phyloP scores from a whole-genome alignment of 2,797 vertebrate genomes.

The Rhinatrema bivittatum region DNA sequence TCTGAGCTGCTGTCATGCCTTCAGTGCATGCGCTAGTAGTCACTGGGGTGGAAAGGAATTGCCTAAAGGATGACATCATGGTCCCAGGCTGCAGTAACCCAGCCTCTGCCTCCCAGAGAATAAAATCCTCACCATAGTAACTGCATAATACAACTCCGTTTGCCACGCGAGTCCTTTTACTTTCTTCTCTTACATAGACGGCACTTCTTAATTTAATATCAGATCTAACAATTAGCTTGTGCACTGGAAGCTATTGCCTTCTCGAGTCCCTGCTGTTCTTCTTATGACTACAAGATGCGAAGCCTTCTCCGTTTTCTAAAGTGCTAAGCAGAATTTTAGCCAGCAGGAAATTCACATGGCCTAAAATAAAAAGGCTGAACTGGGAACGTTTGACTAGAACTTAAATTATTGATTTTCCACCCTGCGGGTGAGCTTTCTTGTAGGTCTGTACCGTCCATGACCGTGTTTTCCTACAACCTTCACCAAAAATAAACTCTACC shows the following conservation, averaged over 20 bases:
- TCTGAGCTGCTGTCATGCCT: too few relatives aligned
- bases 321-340: conserved; percentile 28
- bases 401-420: conserved; percentile 15
- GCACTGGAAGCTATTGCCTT: conserved; percentile 40
- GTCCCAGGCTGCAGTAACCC: conserved; percentile 1
- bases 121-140: conserved; percentile 41
- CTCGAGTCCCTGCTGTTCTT: conserved; percentile 13
- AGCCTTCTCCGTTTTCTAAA: conserved; percentile 11
- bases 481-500: conserved; percentile 18
- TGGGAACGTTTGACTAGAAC: conserved; percentile 22
- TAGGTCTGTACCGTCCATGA: conserved; percentile 13
- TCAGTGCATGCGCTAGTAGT: too few relatives aligned
- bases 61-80: neutral
- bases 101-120: conserved; percentile 30
- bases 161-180: neutral
- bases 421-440: conserved; percentile 23
- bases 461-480: conserved; percentile 1
- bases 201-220: conserved; percentile 30
- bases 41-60: neutral
- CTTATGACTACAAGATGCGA: conserved; percentile 14
- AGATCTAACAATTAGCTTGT: conserved; percentile 48
- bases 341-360: conserved; percentile 30
- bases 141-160: conserved; percentile 6
- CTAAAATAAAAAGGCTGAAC: conserved; percentile 32
- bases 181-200: neutral